Base-by-base conservation (phyloP, 1,140 invertebrate genomes). In the Steinernema khuongi region DNA sequence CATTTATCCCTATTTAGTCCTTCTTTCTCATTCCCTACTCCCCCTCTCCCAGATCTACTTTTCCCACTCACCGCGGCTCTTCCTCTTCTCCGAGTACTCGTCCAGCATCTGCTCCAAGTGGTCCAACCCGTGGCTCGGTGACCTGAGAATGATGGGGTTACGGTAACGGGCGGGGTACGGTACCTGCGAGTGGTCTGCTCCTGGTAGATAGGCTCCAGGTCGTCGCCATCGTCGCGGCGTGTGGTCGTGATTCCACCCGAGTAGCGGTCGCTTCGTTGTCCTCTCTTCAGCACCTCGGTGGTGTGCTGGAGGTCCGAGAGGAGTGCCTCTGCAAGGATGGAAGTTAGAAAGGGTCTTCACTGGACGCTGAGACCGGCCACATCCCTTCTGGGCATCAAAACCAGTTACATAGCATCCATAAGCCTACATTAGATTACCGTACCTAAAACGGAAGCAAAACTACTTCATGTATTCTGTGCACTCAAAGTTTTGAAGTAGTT, bases 181-280 rank as follows among this genome's bases (percentile, higher is more conserved):
- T 7, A 72, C 31, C 43, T 33, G 11, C 76, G 28, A 33, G 22
- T 72, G 29, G 69, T 74, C 43, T 79, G 79, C n/a, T 77, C 74
- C 31, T 79, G 74, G 74, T 79, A 79, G 29, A 78, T 68, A 22
- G 75, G 77, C n/a, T 79, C 74, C 22, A 80, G 31, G 50, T 80
- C 79, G 29, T 77, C 73, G 31, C 69, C 44, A 22, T 75, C 70
- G 60, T 71, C 69, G 1, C 70, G 71, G 22, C 50, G 50, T 2
- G 26, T 14, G 4, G 50, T 22, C 2, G 50, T 60, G 50, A 60
- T 60, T 60, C 50, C 50, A n/a, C 50, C 50, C 11, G 32, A 41
- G 31, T 71, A 75, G 31, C 77, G 74, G 41, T 75, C 74, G 29
- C 74, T 68, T 22, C 71, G 30, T 67, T 78, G 68, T 22, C 71